These are phyloP conservation scores for Drosophila mulleri DNA, from an alignment of 2,888 invertebrate species.

Conservation along the genomic window DNA sequence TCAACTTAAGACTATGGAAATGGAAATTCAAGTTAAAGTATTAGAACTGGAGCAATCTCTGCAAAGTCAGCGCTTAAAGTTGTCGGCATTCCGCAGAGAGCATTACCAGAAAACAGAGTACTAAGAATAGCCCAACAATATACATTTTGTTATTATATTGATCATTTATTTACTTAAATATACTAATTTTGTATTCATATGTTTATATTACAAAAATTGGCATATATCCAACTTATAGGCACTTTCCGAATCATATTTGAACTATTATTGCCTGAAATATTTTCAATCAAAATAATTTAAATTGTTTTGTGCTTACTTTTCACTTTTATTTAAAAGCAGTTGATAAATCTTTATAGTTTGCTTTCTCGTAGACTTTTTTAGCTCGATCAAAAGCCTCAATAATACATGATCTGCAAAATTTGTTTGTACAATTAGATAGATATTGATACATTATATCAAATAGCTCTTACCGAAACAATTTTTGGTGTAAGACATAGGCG, in stretches of 20 bases:
- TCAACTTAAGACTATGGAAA: slow-evolving; percentile 97
- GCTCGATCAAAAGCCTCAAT: slow-evolving; percentile 91
- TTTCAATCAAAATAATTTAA: neutral
- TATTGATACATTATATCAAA: neutral
- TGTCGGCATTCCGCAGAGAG: slow-evolving; percentile 94
- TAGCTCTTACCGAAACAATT: slow-evolving; percentile 91
- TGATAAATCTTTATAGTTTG: slow-evolving; percentile 69
- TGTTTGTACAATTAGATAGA: neutral
- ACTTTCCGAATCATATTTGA: neutral
- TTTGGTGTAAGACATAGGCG: slow-evolving; percentile 94
- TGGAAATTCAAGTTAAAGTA: slow-evolving; percentile 98
- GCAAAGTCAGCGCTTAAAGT: slow-evolving; percentile 93
- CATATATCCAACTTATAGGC: neutral
- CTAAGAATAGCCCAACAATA: slow-evolving; percentile 43
- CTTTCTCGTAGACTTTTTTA: slow-evolving; percentile 85
- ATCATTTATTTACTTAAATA: slow-evolving; percentile 33
- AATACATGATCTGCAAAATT: slow-evolving; percentile 89
- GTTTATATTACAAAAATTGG: slow-evolving; percentile 22
- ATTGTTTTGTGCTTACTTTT: slow-evolving; percentile 36
- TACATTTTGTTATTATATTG: slow-evolving; percentile 23
- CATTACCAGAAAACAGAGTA: slow-evolving; percentile 89
- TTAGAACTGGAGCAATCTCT: slow-evolving; percentile 96
- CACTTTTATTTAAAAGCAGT: slow-evolving; percentile 72
- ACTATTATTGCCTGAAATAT: neutral
- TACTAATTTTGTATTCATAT: slow-evolving; percentile 30